Evolutionary conservation across 2,113 vertebrate species (phyloP).

Genomic region (Cyprinodon tularosa): DNA sequence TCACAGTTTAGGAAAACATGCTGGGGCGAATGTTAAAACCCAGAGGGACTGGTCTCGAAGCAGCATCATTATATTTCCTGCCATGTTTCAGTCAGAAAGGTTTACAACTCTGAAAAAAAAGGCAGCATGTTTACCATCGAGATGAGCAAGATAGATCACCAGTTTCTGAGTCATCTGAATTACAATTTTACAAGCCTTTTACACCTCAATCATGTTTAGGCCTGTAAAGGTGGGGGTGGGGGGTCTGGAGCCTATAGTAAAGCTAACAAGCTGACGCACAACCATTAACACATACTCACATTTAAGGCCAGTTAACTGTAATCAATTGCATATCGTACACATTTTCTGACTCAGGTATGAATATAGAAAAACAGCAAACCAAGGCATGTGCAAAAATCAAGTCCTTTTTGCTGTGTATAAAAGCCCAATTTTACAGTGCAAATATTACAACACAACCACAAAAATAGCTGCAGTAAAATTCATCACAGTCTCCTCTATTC

Average conservation of each 20-base stretch:
- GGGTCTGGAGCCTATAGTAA: background rate
- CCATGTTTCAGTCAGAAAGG: slow-evolving; percentile 1
- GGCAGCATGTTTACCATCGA: background rate
- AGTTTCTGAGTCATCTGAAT: background rate
- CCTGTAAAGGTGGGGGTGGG: no score
- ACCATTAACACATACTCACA: background rate
- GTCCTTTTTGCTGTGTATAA: background rate
- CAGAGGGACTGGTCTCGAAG: slow-evolving; percentile 9
- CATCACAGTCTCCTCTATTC: slow-evolving; percentile 5
- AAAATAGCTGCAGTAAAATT: slow-evolving; percentile 41
- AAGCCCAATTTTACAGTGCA: background rate
- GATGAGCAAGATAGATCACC: slow-evolving; percentile 10
- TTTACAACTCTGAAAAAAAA: slow-evolving; percentile 18
- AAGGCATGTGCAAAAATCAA: background rate
- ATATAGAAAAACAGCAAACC: background rate
- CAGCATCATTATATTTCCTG: slow-evolving; percentile 11
- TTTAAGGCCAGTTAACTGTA: background rate
- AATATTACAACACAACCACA: slow-evolving; percentile 33
- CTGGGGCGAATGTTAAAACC: background rate
- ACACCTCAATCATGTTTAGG: background rate
- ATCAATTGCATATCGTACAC: background rate
- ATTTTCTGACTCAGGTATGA: background rate
- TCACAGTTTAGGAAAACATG: background rate
- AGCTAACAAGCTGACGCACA: background rate
- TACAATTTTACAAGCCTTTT: background rate